Percentiles rank a stretch among this genome's conserved stretches.
phyloP scores from a whole-genome alignment of 2,797 vertebrate species.

The Mormyrus hasselquistii region DNA sequence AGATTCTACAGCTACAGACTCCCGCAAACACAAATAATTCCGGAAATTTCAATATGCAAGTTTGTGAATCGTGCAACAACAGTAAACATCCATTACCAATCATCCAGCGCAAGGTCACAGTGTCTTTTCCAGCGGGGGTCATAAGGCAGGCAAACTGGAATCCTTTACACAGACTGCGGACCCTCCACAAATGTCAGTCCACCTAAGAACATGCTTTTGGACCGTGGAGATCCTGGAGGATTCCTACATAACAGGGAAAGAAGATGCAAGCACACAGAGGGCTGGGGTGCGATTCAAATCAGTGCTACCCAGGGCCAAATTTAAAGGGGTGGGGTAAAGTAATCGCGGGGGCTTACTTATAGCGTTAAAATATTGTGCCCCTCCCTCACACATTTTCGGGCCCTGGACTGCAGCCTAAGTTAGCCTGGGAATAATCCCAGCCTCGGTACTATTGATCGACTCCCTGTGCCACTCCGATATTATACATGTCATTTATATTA shows the following conservation, averaged over 20 bases:
- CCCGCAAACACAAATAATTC: neutral
- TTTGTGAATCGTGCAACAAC: neutral
- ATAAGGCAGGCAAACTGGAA: neutral
- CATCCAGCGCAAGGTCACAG: neutral
- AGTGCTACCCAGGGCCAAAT: neutral
- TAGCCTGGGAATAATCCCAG: neutral
- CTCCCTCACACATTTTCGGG: neutral
- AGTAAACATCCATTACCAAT: neutral
- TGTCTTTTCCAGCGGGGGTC: neutral
- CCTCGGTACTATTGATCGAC: neutral
- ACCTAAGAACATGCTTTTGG: neutral
- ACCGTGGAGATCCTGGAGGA: neutral
- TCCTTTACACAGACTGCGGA: neutral
- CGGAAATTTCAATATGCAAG: neutral
- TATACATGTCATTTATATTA: neutral
- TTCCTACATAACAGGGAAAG: neutral
- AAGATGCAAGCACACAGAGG: neutral
- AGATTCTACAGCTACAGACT: neutral
- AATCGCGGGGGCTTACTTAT: neutral
- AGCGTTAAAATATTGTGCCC: neutral
- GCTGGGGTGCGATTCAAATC: neutral
- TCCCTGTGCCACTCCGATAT: neutral
- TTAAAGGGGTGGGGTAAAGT: neutral
- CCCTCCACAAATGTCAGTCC: neutral
- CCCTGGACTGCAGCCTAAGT: neutral